Evolutionary conservation across 2,113 vertebrate species (phyloP).

Genomic region (Zosterops japonicus): DNA sequence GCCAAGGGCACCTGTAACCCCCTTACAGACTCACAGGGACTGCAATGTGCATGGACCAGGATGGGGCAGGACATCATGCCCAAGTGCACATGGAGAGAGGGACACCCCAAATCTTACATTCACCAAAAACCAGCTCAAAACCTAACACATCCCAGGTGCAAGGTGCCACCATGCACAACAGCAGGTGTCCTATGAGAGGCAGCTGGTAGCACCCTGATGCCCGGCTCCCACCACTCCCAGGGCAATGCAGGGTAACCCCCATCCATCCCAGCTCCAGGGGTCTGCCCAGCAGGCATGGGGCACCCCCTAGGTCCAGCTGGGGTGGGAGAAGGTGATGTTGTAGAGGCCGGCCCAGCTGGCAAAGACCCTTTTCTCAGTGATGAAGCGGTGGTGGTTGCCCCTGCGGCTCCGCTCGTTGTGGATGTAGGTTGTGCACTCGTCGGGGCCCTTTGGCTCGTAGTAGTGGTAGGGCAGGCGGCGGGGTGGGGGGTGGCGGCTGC

Average conservation of each 20-base stretch:
- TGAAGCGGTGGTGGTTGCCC: conserved; percentile 97
- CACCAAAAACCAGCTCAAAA: neutral
- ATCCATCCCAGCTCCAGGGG: neutral
- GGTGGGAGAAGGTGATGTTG: conserved; percentile 92
- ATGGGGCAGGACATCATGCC: neutral
- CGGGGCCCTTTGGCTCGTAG: conserved; percentile 90
- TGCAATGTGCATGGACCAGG: neutral
- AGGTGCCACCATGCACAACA: neutral
- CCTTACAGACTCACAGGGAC: accelerated
- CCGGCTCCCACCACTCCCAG: neutral
- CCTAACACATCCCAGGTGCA: no score
- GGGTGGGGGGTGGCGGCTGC: conserved; percentile 73
- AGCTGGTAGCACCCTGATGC: neutral
- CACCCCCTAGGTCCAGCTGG: conserved; percentile 79
- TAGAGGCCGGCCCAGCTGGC: conserved; percentile 91
- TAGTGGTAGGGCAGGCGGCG: conserved; percentile 94
- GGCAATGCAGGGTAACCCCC: neutral
- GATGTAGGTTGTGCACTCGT: conserved; percentile 91
- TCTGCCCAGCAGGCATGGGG: neutral
- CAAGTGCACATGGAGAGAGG: accelerated
- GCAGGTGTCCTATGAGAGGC: neutral
- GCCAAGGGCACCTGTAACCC: accelerated
- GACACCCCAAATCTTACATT: neutral
- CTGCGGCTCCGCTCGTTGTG: conserved; percentile 86
- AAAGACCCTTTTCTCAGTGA: conserved; percentile 96